Conservation (phyloP, 2,888 invertebrate species). For the Listrodromus nycthemerus region DNA sequence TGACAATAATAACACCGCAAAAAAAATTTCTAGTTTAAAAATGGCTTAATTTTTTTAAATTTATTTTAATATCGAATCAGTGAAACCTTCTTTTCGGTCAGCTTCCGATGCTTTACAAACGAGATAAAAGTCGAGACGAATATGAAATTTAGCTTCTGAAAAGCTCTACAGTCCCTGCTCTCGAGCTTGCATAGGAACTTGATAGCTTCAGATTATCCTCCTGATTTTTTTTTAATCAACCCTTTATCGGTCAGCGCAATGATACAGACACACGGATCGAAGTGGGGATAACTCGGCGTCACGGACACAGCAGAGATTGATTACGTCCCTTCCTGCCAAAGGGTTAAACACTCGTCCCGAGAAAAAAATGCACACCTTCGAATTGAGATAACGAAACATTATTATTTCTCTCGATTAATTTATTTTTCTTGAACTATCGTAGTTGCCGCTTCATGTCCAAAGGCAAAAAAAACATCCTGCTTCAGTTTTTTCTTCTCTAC, state of each 20-base stretch:
- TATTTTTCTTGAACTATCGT: not conserved
- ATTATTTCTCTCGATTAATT: no score
- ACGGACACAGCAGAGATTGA: no score
- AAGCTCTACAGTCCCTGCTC: not conserved
- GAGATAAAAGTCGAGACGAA: not conserved
- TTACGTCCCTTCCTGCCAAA: no score
- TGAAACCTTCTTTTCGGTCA: not conserved
- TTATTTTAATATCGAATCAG: no score
- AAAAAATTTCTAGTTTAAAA: not conserved
- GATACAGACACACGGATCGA: no score
- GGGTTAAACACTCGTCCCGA: no score
- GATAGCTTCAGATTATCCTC: not conserved
- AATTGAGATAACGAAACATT: no score
- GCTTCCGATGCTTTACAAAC: not conserved
- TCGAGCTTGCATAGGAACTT: not conserved
- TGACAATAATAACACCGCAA: not conserved
- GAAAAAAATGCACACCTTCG: no score
- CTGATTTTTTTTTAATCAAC: no score
- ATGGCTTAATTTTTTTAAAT: not conserved
- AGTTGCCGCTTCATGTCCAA: not conserved
- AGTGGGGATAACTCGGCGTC: no score
- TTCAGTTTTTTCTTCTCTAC: not conserved
- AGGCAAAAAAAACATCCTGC: not conserved
- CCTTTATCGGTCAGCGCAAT: no score
- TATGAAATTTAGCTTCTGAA: not conserved